Evolutionary conservation across 2,888 invertebrate genomes (phyloP).

Genomic region (Tinea semifulvella): DNA sequence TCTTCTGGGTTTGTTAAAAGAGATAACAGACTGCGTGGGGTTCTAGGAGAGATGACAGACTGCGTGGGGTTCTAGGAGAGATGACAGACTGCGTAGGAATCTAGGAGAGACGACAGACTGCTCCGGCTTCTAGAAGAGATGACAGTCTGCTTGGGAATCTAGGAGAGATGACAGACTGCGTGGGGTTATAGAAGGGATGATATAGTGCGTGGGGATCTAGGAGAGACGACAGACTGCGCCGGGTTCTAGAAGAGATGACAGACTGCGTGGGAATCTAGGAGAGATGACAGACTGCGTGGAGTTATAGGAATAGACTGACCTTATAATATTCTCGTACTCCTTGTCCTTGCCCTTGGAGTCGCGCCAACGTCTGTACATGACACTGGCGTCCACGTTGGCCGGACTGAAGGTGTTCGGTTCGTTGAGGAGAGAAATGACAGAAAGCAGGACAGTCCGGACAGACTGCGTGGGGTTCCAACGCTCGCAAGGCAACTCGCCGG

Average conservation of each 20-base stretch:
- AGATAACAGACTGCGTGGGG: too few relatives aligned
- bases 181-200: too few relatives aligned
- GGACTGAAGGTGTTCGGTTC: constrained; percentile 99
- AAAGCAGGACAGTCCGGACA: constrained; percentile 96
- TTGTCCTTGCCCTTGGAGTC: constrained; percentile 98
- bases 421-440: constrained; percentile 97
- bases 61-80: too few relatives aligned
- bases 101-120: not conserved
- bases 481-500: constrained; percentile 98
- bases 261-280: too few relatives aligned
- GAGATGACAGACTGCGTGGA: too few relatives aligned
- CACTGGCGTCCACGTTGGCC: constrained; percentile 99
- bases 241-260: not conserved
- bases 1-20: too few relatives aligned
- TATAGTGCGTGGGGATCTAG: too few relatives aligned
- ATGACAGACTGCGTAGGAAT: too few relatives aligned
- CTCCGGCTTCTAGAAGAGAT: not conserved
- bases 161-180: too few relatives aligned
- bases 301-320: too few relatives aligned
- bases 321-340: constrained; percentile 99
- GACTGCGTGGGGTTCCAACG: constrained; percentile 99
- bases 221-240: not conserved
- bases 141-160: not conserved
- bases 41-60: too few relatives aligned
- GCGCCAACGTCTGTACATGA: constrained; percentile 99